These are phyloP conservation scores for Loxodonta africana DNA, from an alignment of 2,113 vertebrate species.

Conservation along the genomic window DNA sequence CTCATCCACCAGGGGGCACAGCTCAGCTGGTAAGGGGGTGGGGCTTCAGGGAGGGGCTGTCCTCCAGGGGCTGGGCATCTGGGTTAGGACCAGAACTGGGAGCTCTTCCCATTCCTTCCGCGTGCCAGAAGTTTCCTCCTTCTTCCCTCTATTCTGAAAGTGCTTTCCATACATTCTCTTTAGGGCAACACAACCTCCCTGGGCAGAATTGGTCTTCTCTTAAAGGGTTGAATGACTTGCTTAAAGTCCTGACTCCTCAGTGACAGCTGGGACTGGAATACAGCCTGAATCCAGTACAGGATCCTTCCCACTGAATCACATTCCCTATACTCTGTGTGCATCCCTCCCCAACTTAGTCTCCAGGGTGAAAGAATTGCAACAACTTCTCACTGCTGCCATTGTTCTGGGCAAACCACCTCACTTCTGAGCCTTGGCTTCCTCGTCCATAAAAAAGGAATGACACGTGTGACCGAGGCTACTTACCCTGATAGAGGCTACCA, in stretches of 20 bases:
- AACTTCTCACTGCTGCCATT: background rate
- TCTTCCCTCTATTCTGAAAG: background rate
- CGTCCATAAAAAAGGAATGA: background rate
- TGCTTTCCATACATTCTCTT: background rate
- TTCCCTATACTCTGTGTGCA: background rate
- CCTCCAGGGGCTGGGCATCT: background rate
- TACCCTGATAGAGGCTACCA: background rate
- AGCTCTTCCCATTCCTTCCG: background rate
- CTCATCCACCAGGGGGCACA: constrained; percentile 92
- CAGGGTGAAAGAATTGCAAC: background rate
- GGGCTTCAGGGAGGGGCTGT: background rate
- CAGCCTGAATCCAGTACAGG: background rate
- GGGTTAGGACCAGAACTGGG: background rate
- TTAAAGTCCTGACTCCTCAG: background rate
- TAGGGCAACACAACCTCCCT: background rate
- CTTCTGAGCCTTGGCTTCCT: background rate
- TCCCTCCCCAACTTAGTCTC: background rate
- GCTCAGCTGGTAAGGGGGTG: constrained; percentile 90
- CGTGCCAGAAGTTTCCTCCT: background rate
- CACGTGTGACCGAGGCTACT: background rate
- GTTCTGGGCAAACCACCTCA: background rate
- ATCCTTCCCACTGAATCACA: background rate
- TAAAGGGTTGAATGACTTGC: background rate
- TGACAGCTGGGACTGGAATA: background rate
- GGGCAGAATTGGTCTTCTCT: background rate